These are phyloP conservation scores for Verasper variegatus DNA, from an alignment of 2,113 vertebrate species.

Conservation along the genomic window DNA sequence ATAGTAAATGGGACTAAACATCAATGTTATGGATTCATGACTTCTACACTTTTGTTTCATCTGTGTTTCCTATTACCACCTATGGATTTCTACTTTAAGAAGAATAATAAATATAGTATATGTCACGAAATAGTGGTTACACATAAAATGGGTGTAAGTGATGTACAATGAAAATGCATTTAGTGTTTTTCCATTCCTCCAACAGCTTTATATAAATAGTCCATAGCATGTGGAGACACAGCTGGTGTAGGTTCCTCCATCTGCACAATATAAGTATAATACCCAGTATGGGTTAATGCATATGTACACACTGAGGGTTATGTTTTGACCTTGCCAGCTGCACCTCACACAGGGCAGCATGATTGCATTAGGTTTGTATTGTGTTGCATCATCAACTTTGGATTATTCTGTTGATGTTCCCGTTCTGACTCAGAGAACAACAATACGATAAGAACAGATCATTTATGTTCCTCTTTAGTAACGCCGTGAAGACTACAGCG, in stretches of 20 bases:
- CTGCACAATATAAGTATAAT: constrained; percentile 36
- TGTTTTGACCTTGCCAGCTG: constrained; percentile 40
- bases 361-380: constrained; percentile 33
- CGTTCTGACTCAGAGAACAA: not conserved
- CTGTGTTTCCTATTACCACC: not conserved
- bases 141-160: not conserved
- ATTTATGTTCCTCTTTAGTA: constrained; percentile 20
- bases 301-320: constrained; percentile 1
- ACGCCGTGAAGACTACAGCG: not conserved
- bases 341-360: constrained; percentile 22
- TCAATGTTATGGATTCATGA: not conserved
- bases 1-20: not conserved
- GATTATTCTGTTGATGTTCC: constrained; percentile 36
- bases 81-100: not conserved
- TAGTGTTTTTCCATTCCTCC: constrained; percentile 15
- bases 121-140: not conserved
- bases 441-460: constrained; percentile 11
- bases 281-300: constrained; percentile 25
- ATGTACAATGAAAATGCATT: not conserved
- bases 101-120: not conserved
- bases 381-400: constrained; percentile 42
- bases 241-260: constrained; percentile 65
- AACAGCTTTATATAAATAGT: constrained; percentile 45
- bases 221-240: constrained; percentile 59
- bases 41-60: not conserved